Conservation (phyloP, 1,140 invertebrate genomes). For the Drosophila repletoides region DNA sequence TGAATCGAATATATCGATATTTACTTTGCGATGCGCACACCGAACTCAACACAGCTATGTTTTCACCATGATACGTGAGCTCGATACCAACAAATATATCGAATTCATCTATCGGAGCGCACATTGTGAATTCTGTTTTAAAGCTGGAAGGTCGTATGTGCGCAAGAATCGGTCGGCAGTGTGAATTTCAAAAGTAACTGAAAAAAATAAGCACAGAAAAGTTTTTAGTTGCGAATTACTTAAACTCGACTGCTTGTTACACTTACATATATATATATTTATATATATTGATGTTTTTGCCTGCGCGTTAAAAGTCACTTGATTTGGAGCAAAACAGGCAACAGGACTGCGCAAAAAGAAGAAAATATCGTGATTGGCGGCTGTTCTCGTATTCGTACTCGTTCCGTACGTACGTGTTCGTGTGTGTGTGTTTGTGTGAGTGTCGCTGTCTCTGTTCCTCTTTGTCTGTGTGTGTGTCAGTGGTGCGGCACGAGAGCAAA, state of each 20-base stretch:
- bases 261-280: slow-evolving; percentile 36
- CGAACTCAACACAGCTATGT: slow-evolving; percentile 5
- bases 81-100: slow-evolving; percentile 28
- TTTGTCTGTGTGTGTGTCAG: slow-evolving; percentile 51
- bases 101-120: slow-evolving; percentile 18
- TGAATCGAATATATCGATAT: slow-evolving; percentile 21
- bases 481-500: slow-evolving; percentile 54
- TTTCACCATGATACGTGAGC: slow-evolving; percentile 10
- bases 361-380: slow-evolving; percentile 55
- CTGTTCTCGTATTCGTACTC: no score
- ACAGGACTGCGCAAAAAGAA: slow-evolving; percentile 48
- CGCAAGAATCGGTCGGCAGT: slow-evolving; percentile 51
- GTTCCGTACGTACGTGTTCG: no score
- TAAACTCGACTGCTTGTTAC: slow-evolving; percentile 11
- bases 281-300: slow-evolving; percentile 35
- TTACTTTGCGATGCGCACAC: no score
- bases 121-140: slow-evolving; percentile 54
- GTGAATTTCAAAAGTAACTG: slow-evolving; percentile 51
- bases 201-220: slow-evolving; percentile 34
- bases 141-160: slow-evolving; percentile 54
- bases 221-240: slow-evolving; percentile 24
- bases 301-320: slow-evolving; percentile 34
- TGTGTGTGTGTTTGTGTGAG: slow-evolving; percentile 31
- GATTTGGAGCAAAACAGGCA: slow-evolving; percentile 44
- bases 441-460: slow-evolving; percentile 29